Evolutionary conservation across 2,888 invertebrate species (phyloP).

Genomic region (Leptopilina syphax): DNA sequence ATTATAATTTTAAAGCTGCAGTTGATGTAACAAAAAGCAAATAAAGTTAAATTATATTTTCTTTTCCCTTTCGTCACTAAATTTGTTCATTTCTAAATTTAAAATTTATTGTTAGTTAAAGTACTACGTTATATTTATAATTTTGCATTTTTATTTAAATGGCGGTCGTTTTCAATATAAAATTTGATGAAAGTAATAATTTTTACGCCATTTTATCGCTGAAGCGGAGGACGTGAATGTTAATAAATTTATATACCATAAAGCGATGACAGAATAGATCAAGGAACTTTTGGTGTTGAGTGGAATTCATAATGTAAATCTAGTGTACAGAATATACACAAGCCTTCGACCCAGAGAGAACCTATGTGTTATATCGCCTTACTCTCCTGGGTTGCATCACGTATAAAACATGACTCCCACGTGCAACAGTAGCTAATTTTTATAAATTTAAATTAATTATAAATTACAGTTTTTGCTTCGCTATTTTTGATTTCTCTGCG

Average conservation of each 20-base stretch:
- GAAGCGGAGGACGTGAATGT: not conserved
- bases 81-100: no score
- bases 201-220: not conserved
- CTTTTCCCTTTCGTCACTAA: no score
- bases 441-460: not conserved
- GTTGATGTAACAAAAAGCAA: no score
- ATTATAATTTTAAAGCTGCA: no score
- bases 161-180: no score
- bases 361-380: not conserved
- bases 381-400: not conserved
- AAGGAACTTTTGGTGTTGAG: conserved; percentile 9
- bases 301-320: conserved; percentile 36
- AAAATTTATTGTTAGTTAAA: no score
- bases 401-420: not conserved
- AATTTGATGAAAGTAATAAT: not conserved
- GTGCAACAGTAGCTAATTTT: not conserved
- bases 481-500: no score
- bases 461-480: no score
- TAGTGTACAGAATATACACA: not conserved
- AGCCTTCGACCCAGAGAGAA: not conserved
- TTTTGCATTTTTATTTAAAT: no score
- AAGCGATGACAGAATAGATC: not conserved
- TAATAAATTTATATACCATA: not conserved
- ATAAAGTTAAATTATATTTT: no score
- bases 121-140: no score